phyloP scores from a whole-genome alignment of 2,797 vertebrate genomes.

The Smutsia gigantea region DNA sequence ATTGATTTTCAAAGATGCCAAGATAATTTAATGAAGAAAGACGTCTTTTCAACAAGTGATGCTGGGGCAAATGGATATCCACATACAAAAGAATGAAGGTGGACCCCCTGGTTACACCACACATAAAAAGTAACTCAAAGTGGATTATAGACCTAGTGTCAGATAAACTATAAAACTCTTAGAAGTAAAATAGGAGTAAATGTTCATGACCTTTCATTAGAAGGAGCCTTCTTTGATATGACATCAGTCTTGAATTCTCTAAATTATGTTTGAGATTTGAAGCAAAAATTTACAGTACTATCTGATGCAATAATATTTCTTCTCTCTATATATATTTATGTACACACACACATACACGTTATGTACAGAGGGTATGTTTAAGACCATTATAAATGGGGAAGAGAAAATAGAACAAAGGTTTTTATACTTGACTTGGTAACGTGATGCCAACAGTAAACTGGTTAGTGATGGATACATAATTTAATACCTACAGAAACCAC shows the following conservation, averaged over 20 bases:
- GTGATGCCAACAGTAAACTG: too few species aligned
- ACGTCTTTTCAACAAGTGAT: background rate
- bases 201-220: background rate
- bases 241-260: background rate
- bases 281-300: too few species aligned
- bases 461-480: too few species aligned
- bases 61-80: background rate
- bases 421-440: too few species aligned
- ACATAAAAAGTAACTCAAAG: background rate
- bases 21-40: background rate
- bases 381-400: too few species aligned
- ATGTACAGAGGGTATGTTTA: too few species aligned
- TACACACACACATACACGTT: too few species aligned
- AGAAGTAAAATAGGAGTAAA: background rate
- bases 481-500: too few species aligned
- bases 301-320: too few species aligned
- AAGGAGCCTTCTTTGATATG: background rate
- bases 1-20: background rate
- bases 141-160: background rate
- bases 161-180: background rate
- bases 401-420: too few species aligned
- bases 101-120: background rate
- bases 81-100: background rate
- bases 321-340: too few species aligned
- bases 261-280: too few species aligned